phyloP scores from a whole-genome alignment of 2,797 vertebrate genomes.

The Lacerta viridis region DNA sequence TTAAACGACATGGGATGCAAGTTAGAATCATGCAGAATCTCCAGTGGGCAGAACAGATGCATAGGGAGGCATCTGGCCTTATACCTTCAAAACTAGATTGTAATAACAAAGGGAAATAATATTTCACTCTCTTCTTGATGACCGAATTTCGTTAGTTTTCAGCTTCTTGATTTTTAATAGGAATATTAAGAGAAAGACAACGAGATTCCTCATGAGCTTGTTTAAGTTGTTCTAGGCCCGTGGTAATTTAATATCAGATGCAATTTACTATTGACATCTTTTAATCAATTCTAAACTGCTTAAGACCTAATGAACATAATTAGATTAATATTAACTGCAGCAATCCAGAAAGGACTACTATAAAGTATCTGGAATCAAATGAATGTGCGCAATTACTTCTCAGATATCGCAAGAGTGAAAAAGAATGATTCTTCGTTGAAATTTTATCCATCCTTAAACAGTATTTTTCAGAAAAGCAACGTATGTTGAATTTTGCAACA shows the following conservation, averaged over 20 bases:
- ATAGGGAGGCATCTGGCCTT: too few species aligned
- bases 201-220: slow-evolving; percentile 20
- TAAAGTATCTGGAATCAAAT: neutral
- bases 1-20: too few species aligned
- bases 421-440: neutral
- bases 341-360: neutral
- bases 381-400: neutral
- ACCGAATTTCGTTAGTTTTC: neutral
- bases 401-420: neutral
- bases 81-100: neutral
- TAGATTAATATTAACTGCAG: slow-evolving; percentile 57
- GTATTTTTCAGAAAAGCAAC: slow-evolving; percentile 29
- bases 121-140: neutral
- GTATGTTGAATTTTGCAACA: neutral
- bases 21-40: too few species aligned
- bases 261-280: slow-evolving; percentile 68
- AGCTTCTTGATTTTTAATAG: neutral
- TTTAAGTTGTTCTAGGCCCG: slow-evolving; percentile 45
- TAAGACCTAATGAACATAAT: slow-evolving; percentile 64
- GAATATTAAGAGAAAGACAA: neutral
- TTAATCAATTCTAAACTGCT: slow-evolving; percentile 61
- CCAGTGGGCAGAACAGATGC: too few species aligned
- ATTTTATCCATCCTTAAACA: neutral
- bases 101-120: neutral
- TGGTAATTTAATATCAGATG: slow-evolving; percentile 51